These are phyloP conservation scores for Cromileptes altivelis DNA, from an alignment of 2,113 vertebrate genomes.

Conservation along the genomic window DNA sequence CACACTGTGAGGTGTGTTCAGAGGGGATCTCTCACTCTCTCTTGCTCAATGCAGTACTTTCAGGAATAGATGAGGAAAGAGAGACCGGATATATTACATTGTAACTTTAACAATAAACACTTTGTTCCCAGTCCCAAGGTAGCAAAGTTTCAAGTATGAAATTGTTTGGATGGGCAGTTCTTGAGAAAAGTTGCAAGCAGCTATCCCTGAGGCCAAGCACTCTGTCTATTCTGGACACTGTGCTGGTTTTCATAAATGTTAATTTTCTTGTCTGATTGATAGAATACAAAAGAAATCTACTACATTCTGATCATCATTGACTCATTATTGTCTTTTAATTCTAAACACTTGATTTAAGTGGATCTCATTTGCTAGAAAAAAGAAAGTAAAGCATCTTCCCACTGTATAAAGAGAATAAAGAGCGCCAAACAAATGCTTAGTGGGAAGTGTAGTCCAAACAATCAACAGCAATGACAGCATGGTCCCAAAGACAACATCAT, in stretches of 20 bases:
- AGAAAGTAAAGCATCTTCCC: constrained; percentile 50
- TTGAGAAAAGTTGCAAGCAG: too few species aligned
- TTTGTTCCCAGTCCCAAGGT: too few species aligned
- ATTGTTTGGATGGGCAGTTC: too few species aligned
- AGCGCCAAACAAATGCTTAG: background rate
- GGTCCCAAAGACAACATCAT: background rate
- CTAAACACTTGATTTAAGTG: constrained; percentile 9
- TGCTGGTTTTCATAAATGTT: background rate
- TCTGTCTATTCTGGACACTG: too few species aligned
- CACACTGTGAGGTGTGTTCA: too few species aligned
- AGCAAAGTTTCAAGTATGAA: too few species aligned
- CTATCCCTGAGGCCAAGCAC: too few species aligned
- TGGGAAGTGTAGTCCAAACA: constrained; percentile 38
- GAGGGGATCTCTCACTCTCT: too few species aligned
- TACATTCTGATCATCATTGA: background rate
- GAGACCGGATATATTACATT: too few species aligned
- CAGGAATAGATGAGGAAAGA: too few species aligned
- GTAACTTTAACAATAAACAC: too few species aligned
- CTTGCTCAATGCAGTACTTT: too few species aligned
- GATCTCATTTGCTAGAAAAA: background rate
- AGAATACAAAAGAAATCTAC: background rate
- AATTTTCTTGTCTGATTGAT: background rate
- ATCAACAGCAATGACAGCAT: constrained; percentile 12
- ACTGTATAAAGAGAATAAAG: background rate
- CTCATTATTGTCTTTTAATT: background rate